phyloP scores from a whole-genome alignment of 2,113 vertebrate genomes.

The Uropsilus gracilis region DNA sequence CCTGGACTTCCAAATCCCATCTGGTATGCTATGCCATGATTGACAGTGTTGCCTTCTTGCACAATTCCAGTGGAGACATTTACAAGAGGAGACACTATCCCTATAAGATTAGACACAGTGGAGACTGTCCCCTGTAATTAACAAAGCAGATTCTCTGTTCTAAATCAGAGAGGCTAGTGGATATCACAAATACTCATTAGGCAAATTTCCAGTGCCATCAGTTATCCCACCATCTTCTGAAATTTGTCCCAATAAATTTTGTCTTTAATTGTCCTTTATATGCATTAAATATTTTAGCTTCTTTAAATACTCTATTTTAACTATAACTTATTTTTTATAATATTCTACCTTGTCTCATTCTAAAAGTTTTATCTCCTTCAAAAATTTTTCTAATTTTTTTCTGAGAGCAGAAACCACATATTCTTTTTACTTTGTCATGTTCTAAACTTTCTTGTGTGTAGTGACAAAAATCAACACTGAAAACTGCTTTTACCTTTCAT shows the following conservation, averaged over 20 bases:
- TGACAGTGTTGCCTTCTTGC: neutral
- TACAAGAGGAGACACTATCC: neutral
- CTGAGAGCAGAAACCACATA: too few species aligned
- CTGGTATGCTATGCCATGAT: neutral
- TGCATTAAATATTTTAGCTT: neutral
- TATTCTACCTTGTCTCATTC: neutral
- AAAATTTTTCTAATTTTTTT: too few species aligned
- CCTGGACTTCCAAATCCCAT: neutral
- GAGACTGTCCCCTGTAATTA: neutral
- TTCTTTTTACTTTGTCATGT: too few species aligned
- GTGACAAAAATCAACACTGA: too few species aligned
- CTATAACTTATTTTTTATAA: neutral
- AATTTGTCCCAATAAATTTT: neutral
- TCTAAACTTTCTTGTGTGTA: too few species aligned
- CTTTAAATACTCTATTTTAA: slow-evolving; percentile 6
- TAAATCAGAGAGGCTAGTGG: neutral
- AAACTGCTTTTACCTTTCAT: too few species aligned
- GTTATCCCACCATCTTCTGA: neutral
- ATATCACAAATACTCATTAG: neutral
- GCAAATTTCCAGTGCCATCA: neutral
- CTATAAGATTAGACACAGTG: neutral
- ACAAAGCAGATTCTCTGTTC: neutral
- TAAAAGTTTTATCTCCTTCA: neutral
- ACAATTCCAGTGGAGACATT: neutral
- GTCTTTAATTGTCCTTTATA: neutral